phyloP scores from a whole-genome alignment of 2,797 vertebrate genomes.

The Sternotherus odoratus region DNA sequence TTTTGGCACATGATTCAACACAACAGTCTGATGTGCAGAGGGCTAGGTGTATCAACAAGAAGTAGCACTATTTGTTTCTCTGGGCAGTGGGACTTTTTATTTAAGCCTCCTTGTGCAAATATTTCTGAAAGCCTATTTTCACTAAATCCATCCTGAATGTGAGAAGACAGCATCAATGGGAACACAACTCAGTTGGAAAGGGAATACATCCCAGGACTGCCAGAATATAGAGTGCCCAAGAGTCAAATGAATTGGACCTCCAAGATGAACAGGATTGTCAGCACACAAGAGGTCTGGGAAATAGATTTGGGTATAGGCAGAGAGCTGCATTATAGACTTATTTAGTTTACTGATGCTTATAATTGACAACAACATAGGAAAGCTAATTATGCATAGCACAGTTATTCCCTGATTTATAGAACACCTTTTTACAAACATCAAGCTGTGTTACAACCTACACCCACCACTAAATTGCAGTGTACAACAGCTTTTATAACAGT shows the following conservation, averaged over 20 bases:
- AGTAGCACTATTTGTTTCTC: background rate
- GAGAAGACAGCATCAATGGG: background rate
- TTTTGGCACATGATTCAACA: background rate
- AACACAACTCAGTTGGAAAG: background rate
- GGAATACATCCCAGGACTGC: background rate
- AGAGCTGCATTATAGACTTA: background rate
- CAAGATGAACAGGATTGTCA: background rate
- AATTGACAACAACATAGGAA: background rate
- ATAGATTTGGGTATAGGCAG: background rate
- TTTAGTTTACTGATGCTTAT: background rate
- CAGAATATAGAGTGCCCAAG: background rate
- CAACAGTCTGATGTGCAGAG: background rate
- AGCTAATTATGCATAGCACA: background rate
- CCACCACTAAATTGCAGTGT: background rate
- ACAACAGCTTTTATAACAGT: background rate
- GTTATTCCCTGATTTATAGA: background rate
- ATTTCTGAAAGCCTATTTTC: background rate
- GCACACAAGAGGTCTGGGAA: background rate
- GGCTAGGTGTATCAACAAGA: background rate
- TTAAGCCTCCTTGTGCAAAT: background rate
- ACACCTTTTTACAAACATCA: background rate
- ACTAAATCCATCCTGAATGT: background rate
- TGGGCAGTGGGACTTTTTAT: background rate
- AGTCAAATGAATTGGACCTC: background rate
- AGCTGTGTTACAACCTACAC: background rate